A percentile compares a stretch with the other conserved stretches of the same genome.
phyloP scores from a whole-genome alignment of 2,113 vertebrate species.

The Pontoporia blainvillei region DNA sequence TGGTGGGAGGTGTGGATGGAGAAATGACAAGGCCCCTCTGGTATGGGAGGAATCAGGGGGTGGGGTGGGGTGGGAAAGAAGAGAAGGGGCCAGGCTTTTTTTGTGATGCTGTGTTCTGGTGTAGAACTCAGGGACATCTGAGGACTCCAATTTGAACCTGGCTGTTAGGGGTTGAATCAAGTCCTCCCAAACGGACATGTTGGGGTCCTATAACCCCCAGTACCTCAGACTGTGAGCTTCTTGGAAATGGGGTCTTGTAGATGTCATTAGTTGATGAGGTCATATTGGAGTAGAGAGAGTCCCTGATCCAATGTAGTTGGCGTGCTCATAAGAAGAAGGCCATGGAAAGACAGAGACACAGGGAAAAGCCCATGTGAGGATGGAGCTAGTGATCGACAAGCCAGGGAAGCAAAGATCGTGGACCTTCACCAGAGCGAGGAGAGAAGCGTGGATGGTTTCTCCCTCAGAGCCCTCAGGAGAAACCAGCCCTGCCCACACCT shows the following conservation, averaged over 20 bases:
- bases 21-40: too few species aligned
- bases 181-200: too few species aligned
- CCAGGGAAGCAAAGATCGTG: rapidly evolving
- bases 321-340: neutral
- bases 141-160: neutral
- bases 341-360: neutral
- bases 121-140: neutral
- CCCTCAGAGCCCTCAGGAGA: neutral
- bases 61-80: too few species aligned
- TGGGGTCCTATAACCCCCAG: too few species aligned
- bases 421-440: neutral
- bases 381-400: neutral
- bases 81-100: too few species aligned
- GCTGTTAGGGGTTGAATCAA: neutral
- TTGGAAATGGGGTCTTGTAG: too few species aligned
- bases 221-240: too few species aligned
- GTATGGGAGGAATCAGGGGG: neutral
- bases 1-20: neutral
- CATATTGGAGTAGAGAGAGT: neutral
- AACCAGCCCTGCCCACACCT: neutral
- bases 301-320: neutral
- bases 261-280: too few species aligned
- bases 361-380: neutral
- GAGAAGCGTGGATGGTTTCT: neutral
- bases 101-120: neutral